Conservation (phyloP, 2,113 vertebrate species). For the Halcyon senegalensis region DNA sequence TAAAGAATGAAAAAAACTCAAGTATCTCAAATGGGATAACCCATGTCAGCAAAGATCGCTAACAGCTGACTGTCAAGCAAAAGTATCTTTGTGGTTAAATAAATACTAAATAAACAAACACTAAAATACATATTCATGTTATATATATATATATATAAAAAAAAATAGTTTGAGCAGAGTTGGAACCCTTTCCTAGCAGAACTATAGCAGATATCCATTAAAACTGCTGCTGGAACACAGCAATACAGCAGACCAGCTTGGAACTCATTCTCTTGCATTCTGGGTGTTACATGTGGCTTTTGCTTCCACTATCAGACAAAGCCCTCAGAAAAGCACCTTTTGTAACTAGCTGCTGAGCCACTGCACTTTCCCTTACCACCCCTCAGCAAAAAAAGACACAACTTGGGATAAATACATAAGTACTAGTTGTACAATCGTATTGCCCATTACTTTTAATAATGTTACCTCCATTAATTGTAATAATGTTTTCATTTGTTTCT, state of each 20-base stretch:
- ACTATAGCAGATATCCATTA: not conserved
- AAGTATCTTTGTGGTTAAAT: not conserved
- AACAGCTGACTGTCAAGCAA: not conserved
- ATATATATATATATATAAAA: not conserved
- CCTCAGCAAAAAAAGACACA: not conserved
- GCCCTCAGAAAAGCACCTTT: not conserved
- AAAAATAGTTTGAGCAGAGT: not conserved
- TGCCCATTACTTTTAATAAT: constrained; percentile 58
- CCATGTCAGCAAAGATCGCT: not conserved
- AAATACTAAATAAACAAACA: not conserved
- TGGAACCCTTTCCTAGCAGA: not conserved
- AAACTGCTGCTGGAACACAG: not conserved
- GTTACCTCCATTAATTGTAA: constrained; percentile 36
- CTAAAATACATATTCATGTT: not conserved
- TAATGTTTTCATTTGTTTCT: constrained; percentile 39
- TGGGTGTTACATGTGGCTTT: not conserved
- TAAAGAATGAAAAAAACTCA: not conserved
- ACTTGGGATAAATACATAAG: constrained; percentile 2
- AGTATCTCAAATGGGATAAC: not conserved
- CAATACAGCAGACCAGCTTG: not conserved
- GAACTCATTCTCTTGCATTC: not conserved
- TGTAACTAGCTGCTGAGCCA: not conserved
- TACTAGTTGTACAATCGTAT: constrained; percentile 8
- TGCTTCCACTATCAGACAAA: not conserved
- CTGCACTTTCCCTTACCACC: not conserved